phyloP scores from a whole-genome alignment of 2,797 vertebrate genomes.

The Sciurus carolinensis region DNA sequence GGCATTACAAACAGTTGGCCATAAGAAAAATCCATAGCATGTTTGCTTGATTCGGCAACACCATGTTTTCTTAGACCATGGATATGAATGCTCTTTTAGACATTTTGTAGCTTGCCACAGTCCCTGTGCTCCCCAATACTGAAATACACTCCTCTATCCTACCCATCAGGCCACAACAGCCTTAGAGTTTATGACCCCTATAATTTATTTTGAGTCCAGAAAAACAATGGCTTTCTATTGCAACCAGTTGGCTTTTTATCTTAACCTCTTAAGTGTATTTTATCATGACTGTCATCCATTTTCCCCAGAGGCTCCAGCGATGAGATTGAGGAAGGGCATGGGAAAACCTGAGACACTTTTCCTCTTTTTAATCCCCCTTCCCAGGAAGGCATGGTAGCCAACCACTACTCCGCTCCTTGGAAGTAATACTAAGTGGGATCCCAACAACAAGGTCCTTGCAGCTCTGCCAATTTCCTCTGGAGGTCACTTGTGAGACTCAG shows the following conservation, averaged over 20 bases:
- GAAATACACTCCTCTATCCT: background rate
- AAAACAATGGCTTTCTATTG: background rate
- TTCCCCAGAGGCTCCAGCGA: background rate
- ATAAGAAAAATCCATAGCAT: background rate
- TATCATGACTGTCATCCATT: background rate
- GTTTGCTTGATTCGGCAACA: background rate
- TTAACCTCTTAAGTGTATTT: background rate
- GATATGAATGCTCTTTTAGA: background rate
- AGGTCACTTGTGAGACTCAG: background rate
- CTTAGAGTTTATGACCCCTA: background rate
- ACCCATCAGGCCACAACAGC: background rate
- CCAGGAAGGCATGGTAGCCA: background rate
- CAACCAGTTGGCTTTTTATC: background rate
- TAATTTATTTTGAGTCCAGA: background rate
- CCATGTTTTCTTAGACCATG: background rate
- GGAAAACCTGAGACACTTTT: background rate
- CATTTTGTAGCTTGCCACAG: background rate
- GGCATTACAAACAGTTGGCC: background rate
- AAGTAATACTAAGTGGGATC: background rate
- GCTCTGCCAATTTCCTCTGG: background rate
- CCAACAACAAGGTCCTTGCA: fast-evolving
- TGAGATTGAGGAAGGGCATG: background rate
- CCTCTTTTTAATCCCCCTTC: background rate
- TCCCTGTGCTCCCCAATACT: background rate
- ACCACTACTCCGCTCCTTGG: background rate